Evolutionary conservation across 2,797 vertebrate species (phyloP).

Genomic region (Acanthiza pusilla): DNA sequence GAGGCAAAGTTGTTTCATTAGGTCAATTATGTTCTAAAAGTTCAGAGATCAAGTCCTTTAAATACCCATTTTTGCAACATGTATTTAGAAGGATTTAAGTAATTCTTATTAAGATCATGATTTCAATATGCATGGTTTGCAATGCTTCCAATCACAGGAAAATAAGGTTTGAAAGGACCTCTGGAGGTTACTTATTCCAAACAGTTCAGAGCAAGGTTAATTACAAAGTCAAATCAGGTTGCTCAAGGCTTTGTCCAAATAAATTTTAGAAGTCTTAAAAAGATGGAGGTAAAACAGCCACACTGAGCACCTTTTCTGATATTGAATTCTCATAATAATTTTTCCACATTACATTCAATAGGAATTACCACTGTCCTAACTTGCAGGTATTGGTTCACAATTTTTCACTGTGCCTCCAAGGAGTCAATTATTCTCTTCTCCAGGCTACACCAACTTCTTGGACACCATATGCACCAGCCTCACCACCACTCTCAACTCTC

Average conservation of each 20-base stretch:
- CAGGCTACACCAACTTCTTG: neutral
- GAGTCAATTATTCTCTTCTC: neutral
- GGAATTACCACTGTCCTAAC: neutral
- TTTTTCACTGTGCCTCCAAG: neutral
- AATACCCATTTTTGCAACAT: neutral
- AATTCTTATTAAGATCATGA: neutral
- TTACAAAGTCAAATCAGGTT: neutral
- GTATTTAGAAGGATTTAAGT: neutral
- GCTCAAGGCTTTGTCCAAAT: neutral
- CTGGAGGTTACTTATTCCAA: neutral
- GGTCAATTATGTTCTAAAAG: neutral
- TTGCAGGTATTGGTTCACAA: neutral
- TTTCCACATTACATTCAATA: neutral
- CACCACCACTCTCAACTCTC: neutral
- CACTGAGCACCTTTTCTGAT: neutral
- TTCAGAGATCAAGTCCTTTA: neutral
- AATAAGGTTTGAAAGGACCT: neutral
- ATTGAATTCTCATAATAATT: neutral
- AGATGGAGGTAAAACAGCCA: neutral
- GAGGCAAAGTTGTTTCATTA: neutral
- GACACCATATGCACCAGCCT: rapidly evolving
- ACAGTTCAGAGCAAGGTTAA: neutral
- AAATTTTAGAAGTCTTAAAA: neutral
- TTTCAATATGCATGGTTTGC: neutral
- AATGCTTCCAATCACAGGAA: neutral